Percentiles rank a stretch among this genome's conserved stretches.
Conservation (phyloP, 2,113 vertebrate species). For the Poecile atricapillus region DNA sequence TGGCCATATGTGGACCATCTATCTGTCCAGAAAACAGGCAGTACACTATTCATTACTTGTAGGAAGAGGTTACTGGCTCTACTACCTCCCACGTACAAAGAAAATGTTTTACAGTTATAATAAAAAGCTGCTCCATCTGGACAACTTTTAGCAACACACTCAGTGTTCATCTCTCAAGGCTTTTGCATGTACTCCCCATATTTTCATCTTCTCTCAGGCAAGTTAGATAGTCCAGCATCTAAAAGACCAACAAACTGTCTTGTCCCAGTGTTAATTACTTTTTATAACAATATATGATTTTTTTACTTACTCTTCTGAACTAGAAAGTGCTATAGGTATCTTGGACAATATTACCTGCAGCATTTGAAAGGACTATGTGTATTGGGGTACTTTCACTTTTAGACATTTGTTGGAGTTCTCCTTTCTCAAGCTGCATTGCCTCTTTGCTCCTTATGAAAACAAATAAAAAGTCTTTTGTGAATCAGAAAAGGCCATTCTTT, state of each 20-base stretch:
- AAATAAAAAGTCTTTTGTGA: not conserved
- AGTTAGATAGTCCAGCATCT: not conserved
- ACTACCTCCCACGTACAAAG: not conserved
- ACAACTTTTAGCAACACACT: not conserved
- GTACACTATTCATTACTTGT: not conserved
- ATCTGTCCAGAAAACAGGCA: not conserved
- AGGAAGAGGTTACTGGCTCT: constrained; percentile 2
- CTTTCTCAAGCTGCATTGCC: not conserved
- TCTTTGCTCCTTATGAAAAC: not conserved
- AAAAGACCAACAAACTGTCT: not conserved
- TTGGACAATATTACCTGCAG: not conserved
- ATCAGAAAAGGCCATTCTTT: not conserved
- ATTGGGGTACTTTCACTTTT: not conserved
- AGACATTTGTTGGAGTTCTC: not conserved
- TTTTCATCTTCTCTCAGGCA: not conserved
- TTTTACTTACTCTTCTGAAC: not conserved
- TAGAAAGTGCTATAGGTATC: not conserved
- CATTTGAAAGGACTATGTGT: not conserved
- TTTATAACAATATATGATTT: not conserved
- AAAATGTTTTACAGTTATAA: not conserved
- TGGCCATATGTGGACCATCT: not conserved
- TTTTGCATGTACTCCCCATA: not conserved
- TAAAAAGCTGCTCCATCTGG: constrained; percentile 11
- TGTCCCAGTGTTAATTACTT: not conserved
- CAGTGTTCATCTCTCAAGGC: not conserved